Conservation (phyloP, 2,888 invertebrate species). For the Campoletis raptor region DNA sequence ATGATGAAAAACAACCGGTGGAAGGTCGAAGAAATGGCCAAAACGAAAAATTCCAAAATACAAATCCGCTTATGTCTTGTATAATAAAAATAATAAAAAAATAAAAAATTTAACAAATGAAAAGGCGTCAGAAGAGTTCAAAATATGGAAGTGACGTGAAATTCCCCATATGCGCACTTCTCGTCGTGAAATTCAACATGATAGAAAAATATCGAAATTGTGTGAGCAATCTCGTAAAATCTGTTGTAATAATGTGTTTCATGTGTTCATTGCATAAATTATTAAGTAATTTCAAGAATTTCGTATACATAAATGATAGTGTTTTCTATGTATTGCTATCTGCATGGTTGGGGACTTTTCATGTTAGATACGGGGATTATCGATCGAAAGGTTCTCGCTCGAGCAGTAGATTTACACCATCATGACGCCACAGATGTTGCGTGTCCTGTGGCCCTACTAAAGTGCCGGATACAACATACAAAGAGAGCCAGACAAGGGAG, state of each 20-base stretch:
- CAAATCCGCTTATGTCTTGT: too few species aligned
- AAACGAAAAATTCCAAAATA: too few species aligned
- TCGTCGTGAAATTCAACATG: not conserved
- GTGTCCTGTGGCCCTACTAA: slow-evolving; percentile 19
- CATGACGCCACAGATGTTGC: slow-evolving; percentile 36
- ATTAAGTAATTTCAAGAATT: slow-evolving; percentile 16
- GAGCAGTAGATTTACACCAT: slow-evolving; percentile 15
- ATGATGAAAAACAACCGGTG: too few species aligned
- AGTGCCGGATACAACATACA: not conserved
- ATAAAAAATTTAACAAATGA: not conserved
- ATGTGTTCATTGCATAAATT: slow-evolving; percentile 45
- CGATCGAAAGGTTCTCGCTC: slow-evolving; percentile 30
- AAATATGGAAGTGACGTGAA: too few species aligned
- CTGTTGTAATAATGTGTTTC: not conserved
- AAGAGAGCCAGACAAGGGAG: not conserved
- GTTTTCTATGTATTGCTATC: not conserved
- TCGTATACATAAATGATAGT: not conserved
- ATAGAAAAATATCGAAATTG: not conserved
- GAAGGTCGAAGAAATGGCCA: too few species aligned
- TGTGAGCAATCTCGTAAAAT: not conserved
- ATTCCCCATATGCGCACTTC: not conserved
- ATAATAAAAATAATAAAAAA: too few species aligned
- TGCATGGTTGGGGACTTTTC: not conserved
- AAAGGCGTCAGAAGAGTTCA: not conserved
- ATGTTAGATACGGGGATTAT: slow-evolving; percentile 28